A percentile compares a stretch with the other conserved stretches of the same genome.
These are phyloP conservation scores for Caradrina clavipalpis DNA, from an alignment of 2,888 invertebrate species.

Conservation along the genomic window DNA sequence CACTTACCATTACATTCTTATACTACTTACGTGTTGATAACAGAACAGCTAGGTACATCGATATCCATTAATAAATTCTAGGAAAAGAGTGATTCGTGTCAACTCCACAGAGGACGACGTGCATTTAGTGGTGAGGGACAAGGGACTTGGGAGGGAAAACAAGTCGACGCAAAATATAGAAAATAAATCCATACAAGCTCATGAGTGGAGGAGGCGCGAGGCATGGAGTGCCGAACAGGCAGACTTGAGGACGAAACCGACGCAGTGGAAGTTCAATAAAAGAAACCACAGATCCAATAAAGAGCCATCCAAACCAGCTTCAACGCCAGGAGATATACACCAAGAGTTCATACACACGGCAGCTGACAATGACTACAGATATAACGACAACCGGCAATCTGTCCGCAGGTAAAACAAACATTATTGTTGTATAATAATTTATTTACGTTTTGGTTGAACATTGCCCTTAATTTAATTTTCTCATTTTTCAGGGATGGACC, in stretches of 20 bases:
- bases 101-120: conserved; percentile 94
- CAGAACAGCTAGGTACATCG: conserved; percentile 89
- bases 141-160: conserved; percentile 93
- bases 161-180: conserved; percentile 94
- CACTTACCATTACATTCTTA: conserved; percentile 35
- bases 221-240: conserved; percentile 96
- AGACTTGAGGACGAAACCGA: conserved; percentile 92
- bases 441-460: neutral
- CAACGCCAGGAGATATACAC: conserved; percentile 84
- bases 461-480: neutral
- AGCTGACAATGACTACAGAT: conserved; percentile 87
- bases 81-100: conserved; percentile 94
- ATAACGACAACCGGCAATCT: conserved; percentile 85
- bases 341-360: conserved; percentile 88
- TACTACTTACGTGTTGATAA: conserved; percentile 62
- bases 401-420: conserved; percentile 79
- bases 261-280: conserved; percentile 94
- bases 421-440: neutral
- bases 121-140: conserved; percentile 94
- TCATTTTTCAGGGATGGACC: conserved; percentile 86
- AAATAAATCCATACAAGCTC: conserved; percentile 94
- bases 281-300: conserved; percentile 90
- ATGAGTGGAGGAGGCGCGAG: conserved; percentile 95
- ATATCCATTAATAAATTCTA: conserved; percentile 92
- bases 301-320: conserved; percentile 88